These are phyloP conservation scores for Berghia stephanieae DNA, from an alignment of 1,140 invertebrate genomes.

Conservation along the genomic window DNA sequence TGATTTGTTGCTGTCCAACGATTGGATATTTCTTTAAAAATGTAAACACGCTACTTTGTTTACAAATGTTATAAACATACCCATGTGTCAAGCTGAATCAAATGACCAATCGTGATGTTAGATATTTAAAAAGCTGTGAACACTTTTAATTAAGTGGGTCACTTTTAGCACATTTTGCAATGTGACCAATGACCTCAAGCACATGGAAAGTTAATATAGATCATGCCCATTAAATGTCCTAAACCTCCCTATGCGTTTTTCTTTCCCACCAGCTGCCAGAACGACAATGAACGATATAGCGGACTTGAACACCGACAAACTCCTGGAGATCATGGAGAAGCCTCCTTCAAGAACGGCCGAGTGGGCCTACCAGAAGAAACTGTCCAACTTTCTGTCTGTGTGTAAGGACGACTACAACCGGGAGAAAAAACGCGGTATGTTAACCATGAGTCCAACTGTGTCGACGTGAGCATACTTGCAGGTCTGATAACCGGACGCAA, in stretches of 20 bases:
- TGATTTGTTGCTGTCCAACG: too few species aligned
- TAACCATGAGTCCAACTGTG: neutral
- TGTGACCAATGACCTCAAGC: too few species aligned
- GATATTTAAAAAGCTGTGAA: too few species aligned
- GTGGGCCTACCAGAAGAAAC: conserved; percentile 54
- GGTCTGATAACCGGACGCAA: neutral
- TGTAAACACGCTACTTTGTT: too few species aligned
- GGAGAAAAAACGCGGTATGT: conserved; percentile 40
- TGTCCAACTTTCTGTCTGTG: conserved; percentile 56
- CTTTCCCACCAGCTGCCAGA: neutral
- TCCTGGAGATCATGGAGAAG: conserved; percentile 46
- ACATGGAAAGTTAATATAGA: neutral
- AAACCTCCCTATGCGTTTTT: neutral
- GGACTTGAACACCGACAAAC: conserved; percentile 48
- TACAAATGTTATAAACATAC: too few species aligned
- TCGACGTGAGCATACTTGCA: neutral
- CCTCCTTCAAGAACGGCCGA: conserved; percentile 35
- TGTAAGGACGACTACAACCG: conserved; percentile 55
- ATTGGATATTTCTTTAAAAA: too few species aligned
- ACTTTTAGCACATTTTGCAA: too few species aligned
- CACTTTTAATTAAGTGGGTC: too few species aligned
- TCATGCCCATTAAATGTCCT: neutral
- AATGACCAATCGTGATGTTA: too few species aligned
- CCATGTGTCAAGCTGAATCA: too few species aligned
- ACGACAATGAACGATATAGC: conserved; percentile 45